Conservation (phyloP, 1,140 invertebrate genomes). For the Druon quercuslanigerum region DNA sequence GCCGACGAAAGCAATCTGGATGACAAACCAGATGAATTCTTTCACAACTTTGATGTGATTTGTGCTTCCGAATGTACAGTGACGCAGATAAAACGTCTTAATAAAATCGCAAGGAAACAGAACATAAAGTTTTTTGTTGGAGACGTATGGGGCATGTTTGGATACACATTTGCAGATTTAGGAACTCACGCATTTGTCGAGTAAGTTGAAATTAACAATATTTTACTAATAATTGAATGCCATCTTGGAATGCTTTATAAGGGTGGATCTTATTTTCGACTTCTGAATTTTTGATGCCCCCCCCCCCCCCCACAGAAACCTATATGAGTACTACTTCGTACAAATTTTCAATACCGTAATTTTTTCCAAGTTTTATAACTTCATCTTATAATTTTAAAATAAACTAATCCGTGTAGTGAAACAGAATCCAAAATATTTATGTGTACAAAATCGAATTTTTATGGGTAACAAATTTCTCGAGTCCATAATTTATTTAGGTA, state of each 20-base stretch:
- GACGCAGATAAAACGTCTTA: slow-evolving; percentile 84
- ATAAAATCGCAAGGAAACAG: slow-evolving; percentile 86
- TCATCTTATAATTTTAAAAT: too few species aligned
- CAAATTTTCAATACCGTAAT: too few species aligned
- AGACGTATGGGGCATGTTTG: slow-evolving; percentile 95
- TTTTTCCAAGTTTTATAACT: too few species aligned
- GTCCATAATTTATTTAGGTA: too few species aligned
- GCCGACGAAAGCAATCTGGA: slow-evolving; percentile 81
- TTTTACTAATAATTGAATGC: not conserved
- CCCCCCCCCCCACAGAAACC: too few species aligned
- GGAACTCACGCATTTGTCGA: slow-evolving; percentile 90
- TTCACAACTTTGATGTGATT: slow-evolving; percentile 89
- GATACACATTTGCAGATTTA: slow-evolving; percentile 94
- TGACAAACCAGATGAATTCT: slow-evolving; percentile 84
- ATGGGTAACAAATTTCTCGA: too few species aligned
- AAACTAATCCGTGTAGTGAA: too few species aligned
- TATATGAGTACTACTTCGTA: too few species aligned
- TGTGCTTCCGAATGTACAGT: slow-evolving; percentile 86
- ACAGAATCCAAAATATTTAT: too few species aligned
- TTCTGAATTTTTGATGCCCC: too few species aligned
- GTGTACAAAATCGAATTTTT: too few species aligned
- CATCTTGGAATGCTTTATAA: not conserved
- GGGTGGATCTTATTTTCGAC: too few species aligned
- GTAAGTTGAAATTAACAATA: slow-evolving; percentile 76
- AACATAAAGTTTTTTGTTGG: slow-evolving; percentile 92